Base-by-base conservation (phyloP, 2,888 invertebrate species). In the Drosophila rubida region DNA sequence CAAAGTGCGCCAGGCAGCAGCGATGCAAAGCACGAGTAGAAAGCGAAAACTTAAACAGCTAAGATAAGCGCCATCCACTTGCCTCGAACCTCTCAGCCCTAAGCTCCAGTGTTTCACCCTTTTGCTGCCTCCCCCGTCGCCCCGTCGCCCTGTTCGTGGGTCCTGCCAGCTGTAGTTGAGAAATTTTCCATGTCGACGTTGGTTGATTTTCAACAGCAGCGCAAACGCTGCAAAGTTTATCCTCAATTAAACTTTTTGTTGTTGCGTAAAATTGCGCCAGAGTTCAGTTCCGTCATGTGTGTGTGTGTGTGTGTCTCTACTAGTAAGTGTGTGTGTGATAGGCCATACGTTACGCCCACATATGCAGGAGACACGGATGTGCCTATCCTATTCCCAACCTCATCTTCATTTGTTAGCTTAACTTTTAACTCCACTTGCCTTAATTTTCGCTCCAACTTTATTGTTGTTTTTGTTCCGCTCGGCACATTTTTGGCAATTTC, bases 161-260 rank as follows among this genome's bases (percentile, higher is more conserved):
- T n/a, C n/a, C n/a, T n/a, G 19, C 3, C 19, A 3, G 19, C 19
- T 35, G 35, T 49, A 46, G 54, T 48, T 46, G 35, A 39, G 27
- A 41, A 66, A 63, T 70, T 63, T 75, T 75, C 75, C 75, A 75
- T 75, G 78, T 60, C 75, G 73, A 60, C 75, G 53, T 65, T 69
- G 70, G 63, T 65, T 75, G 81, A 80, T 83, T 80, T 70, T 83
- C 72, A 83, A 80, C 80, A 80, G 80, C 80, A 83, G 66, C 80
- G 80, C 80, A 80, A 80, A 80, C 83, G 83, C 80, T 72, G 84
- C 75, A 81, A 82, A 82, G 81, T 82, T 82, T 82, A 82, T 82
- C 81, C 81, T 84, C 81, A 82, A 82, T 82, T 82, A 82, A 82
- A 82, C 84, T 82, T 82, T 82, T 84, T 82, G 81, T 82, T 84